Conservation (phyloP, 37 sponge, comb jelly and placozoan genomes). For the Oscarella lobularis region DNA sequence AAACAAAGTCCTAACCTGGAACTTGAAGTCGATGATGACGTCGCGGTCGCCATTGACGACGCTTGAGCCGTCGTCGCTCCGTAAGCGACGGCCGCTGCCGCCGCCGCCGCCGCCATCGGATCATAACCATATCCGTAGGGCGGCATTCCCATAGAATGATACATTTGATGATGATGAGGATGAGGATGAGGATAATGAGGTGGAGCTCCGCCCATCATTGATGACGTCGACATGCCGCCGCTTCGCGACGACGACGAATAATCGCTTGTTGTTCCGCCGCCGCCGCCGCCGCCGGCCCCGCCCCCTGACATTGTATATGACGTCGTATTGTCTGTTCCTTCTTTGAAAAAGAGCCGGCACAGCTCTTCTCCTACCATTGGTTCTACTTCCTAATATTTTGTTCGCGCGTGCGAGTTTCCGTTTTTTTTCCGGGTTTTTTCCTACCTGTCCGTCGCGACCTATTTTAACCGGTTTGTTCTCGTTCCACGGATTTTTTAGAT, state of each 20-base stretch:
- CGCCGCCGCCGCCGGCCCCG: conserved; percentile 8
- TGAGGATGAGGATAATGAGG: too few species aligned
- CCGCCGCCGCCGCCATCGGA: too few species aligned
- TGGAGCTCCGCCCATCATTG: too few species aligned
- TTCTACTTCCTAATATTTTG: conserved; percentile 52
- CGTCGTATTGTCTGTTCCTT: conserved; percentile 16
- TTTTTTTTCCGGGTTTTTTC: background rate
- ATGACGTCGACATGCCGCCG: conserved; percentile 9
- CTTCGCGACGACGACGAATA: background rate
- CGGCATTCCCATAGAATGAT: too few species aligned
- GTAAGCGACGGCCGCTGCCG: too few species aligned
- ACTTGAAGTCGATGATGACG: too few species aligned
- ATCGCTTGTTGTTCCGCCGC: background rate
- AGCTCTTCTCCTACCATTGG: conserved; percentile 73
- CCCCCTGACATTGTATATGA: conserved; percentile 8
- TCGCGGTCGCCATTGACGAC: too few species aligned
- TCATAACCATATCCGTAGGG: too few species aligned
- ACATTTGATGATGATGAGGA: too few species aligned
- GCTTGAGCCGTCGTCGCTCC: too few species aligned
- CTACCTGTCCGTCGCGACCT: conserved; percentile 86
- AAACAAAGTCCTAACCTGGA: too few species aligned
- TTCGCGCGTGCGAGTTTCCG: background rate
- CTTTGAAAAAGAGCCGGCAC: conserved; percentile 52
- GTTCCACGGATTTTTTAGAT: conserved; percentile 96
- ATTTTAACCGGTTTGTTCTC: conserved; percentile 96